These are phyloP conservation scores for Dendrophyllia cribrosa DNA, from an alignment of 64 coral and sea anemone genomes.

Conservation along the genomic window DNA sequence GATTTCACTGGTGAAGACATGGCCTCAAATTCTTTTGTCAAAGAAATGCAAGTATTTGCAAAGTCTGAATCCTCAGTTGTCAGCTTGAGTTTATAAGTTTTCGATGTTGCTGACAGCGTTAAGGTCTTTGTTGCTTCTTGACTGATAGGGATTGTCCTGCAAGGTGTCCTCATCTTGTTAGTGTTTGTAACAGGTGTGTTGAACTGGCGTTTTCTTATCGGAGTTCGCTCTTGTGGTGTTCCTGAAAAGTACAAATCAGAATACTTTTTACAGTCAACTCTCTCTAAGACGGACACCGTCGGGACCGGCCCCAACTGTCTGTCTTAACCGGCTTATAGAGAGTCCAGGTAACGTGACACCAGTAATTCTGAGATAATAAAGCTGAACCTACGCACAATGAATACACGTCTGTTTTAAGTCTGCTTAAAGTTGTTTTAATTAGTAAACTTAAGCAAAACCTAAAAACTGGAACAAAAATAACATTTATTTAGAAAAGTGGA, in stretches of 20 bases:
- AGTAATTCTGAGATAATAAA: too few relatives aligned
- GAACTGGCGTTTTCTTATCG: slow-evolving; percentile 34
- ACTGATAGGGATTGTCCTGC: neutral
- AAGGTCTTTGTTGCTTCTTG: neutral
- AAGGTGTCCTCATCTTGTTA: neutral
- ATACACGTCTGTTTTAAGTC: too few relatives aligned
- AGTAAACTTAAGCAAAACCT: too few relatives aligned
- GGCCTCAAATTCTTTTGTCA: slow-evolving; percentile 37
- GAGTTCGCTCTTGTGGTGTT: slow-evolving; percentile 17
- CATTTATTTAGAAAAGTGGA: too few relatives aligned
- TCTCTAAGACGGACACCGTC: too few relatives aligned
- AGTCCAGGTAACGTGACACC: too few relatives aligned
- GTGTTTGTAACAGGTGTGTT: slow-evolving; percentile 3
- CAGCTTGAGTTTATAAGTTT: neutral
- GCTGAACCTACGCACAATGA: too few relatives aligned
- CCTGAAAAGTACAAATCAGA: neutral
- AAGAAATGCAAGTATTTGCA: neutral
- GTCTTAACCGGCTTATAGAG: too few relatives aligned
- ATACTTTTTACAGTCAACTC: neutral
- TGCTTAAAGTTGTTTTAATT: too few relatives aligned
- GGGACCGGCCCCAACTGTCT: too few relatives aligned
- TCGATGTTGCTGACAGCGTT: neutral
- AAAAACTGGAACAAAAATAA: too few relatives aligned
- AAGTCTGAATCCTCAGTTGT: neutral
- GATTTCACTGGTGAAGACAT: neutral